Percentiles rank a stretch among this genome's conserved stretches.
phyloP scores from a whole-genome alignment of 1,140 invertebrate species.

The Ceratosolen fusciceps region DNA sequence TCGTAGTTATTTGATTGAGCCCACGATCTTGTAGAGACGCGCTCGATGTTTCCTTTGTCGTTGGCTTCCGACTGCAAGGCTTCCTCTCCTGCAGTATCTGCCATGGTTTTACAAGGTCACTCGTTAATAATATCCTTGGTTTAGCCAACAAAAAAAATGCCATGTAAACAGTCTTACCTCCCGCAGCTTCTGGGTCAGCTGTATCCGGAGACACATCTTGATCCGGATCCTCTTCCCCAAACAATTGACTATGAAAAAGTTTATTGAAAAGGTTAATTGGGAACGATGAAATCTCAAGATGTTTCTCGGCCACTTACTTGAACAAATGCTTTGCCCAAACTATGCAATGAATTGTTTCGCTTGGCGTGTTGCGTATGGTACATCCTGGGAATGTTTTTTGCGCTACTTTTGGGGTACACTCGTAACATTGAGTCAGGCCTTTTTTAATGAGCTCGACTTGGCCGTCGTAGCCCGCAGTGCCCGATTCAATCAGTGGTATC shows the following conservation, averaged over 20 bases:
- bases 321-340: constrained; percentile 99
- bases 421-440: constrained; percentile 95
- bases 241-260: constrained; percentile 85
- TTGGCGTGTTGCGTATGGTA: constrained; percentile 99
- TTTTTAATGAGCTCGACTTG: constrained; percentile 92
- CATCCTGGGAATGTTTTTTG: constrained; percentile 97
- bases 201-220: constrained; percentile 98
- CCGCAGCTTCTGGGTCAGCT: constrained; percentile 88
- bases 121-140: background rate
- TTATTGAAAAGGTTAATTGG: constrained; percentile 21
- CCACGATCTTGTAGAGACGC: constrained; percentile 92
- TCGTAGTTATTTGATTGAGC: constrained; percentile 88
- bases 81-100: constrained; percentile 72
- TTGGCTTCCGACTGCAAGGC: constrained; percentile 71
- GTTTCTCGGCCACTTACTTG: constrained; percentile 79
- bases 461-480: constrained; percentile 96
- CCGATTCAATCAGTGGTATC: constrained; percentile 95
- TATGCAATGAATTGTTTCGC: constrained; percentile 98
- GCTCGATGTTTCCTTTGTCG: constrained; percentile 80
- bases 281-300: background rate
- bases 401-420: constrained; percentile 92
- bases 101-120: constrained; percentile 44
- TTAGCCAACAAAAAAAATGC: background rate
- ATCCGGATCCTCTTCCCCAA: constrained; percentile 96
- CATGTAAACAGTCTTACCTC: constrained; percentile 59